Percentiles rank a stretch among this genome's conserved stretches.
These are phyloP conservation scores for Otolemur garnettii DNA, from an alignment of 2,113 vertebrate species.

Conservation along the genomic window DNA sequence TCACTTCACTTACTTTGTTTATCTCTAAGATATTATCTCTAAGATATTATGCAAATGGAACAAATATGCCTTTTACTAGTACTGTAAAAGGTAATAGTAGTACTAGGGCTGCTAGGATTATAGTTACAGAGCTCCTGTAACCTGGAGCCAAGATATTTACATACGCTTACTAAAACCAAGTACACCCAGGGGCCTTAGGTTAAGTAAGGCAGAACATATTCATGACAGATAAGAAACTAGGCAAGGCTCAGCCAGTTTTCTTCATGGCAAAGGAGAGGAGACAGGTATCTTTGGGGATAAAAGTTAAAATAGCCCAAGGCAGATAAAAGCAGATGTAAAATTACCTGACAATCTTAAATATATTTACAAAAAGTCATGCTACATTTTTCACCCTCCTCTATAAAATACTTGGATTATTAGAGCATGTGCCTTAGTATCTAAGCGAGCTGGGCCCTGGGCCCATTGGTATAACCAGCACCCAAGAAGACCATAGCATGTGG, in stretches of 20 bases:
- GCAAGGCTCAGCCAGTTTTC: not conserved
- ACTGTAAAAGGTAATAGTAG: no score
- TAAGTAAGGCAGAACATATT: not conserved
- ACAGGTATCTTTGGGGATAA: not conserved
- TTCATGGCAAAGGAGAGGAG: conserved; percentile 5
- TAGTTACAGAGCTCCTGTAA: not conserved
- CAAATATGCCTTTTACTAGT: not conserved
- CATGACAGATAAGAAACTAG: not conserved
- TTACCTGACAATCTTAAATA: not conserved
- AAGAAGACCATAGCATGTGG: not conserved
- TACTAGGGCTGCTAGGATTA: not conserved
- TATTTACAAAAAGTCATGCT: conserved; percentile 15
- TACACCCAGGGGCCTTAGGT: not conserved
- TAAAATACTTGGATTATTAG: not conserved
- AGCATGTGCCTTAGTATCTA: not conserved
- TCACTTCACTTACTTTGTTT: not conserved
- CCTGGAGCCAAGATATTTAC: not conserved
- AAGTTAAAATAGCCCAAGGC: not conserved
- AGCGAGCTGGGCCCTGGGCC: not conserved
- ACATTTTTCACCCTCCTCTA: not conserved
- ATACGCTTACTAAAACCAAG: not conserved
- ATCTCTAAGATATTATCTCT: not conserved
- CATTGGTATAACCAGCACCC: not conserved
- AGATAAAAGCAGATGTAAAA: not conserved
- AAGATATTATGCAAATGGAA: not conserved